Conservation (phyloP, 2,113 vertebrate species). For the Sylvia atricapilla region DNA sequence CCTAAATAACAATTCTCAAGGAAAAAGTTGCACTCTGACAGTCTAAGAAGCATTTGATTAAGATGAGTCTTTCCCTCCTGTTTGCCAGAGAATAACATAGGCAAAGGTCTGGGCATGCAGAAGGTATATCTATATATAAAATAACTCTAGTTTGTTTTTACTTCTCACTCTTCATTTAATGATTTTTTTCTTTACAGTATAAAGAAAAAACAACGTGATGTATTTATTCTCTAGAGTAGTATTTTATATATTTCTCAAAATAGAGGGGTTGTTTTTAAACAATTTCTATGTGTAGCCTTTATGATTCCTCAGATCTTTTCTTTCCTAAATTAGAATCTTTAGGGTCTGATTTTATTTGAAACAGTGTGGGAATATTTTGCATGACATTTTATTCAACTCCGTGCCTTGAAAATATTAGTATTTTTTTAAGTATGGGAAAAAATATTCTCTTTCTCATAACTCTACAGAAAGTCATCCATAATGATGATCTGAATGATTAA, state of each 20-base stretch:
- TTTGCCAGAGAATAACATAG: neutral
- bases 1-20: neutral
- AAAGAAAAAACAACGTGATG: neutral
- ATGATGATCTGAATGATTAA: neutral
- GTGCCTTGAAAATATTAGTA: neutral
- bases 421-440: neutral
- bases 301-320: neutral
- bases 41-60: neutral
- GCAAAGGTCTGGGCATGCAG: neutral
- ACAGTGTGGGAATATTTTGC: neutral
- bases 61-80: neutral
- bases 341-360: neutral
- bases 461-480: neutral
- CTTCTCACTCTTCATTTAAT: neutral
- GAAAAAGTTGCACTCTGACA: rapidly evolving
- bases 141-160: neutral
- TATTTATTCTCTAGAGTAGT: no score
- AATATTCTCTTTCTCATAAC: neutral
- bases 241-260: neutral
- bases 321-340: neutral
- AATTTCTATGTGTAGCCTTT: neutral
- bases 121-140: neutral
- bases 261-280: neutral
- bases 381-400: neutral
- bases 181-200: neutral